These are phyloP conservation scores for Sebastes hubbsi DNA, from an alignment of 2,797 vertebrate species.

Conservation along the genomic window DNA sequence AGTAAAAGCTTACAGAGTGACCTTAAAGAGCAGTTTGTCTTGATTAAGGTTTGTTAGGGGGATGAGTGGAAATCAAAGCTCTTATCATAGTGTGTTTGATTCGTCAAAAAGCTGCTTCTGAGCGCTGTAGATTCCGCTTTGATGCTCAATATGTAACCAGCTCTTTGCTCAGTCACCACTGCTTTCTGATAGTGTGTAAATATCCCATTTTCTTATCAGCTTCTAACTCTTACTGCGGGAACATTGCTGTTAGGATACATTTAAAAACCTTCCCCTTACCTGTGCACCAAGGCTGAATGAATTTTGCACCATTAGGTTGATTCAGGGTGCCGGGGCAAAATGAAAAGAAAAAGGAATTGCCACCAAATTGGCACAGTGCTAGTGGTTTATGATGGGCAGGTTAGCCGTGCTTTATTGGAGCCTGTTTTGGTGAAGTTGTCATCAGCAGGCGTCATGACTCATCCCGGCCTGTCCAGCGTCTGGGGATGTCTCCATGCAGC, in stretches of 20 bases:
- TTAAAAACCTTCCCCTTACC: slow-evolving; percentile 24
- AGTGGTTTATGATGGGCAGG: slow-evolving; percentile 58
- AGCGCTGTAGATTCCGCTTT: neutral
- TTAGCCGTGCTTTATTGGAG: slow-evolving; percentile 50
- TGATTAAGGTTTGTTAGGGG: slow-evolving; percentile 1
- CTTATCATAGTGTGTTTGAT: neutral
- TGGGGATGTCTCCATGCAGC: slow-evolving; percentile 59
- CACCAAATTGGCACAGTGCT: slow-evolving; percentile 27
- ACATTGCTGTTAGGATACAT: slow-evolving; percentile 32
- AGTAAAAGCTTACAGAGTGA: neutral
- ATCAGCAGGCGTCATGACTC: slow-evolving; percentile 58
- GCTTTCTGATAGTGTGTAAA: slow-evolving; percentile 37
- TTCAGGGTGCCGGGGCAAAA: neutral
- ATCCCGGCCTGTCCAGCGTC: slow-evolving; percentile 48
- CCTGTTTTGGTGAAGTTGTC: slow-evolving; percentile 51
- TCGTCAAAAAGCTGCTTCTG: neutral
- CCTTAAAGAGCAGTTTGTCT: slow-evolving; percentile 2
- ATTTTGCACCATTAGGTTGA: slow-evolving; percentile 48
- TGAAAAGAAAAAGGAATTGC: slow-evolving; percentile 45
- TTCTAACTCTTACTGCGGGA: slow-evolving; percentile 17
- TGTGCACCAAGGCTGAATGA: slow-evolving; percentile 42
- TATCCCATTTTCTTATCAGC: slow-evolving; percentile 53
- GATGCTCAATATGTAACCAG: slow-evolving; percentile 56
- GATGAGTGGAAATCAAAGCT: neutral
- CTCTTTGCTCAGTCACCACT: slow-evolving; percentile 15